Base-by-base conservation (phyloP, 2,113 vertebrate species). In the Sinocyclocheilus maitianheensis region DNA sequence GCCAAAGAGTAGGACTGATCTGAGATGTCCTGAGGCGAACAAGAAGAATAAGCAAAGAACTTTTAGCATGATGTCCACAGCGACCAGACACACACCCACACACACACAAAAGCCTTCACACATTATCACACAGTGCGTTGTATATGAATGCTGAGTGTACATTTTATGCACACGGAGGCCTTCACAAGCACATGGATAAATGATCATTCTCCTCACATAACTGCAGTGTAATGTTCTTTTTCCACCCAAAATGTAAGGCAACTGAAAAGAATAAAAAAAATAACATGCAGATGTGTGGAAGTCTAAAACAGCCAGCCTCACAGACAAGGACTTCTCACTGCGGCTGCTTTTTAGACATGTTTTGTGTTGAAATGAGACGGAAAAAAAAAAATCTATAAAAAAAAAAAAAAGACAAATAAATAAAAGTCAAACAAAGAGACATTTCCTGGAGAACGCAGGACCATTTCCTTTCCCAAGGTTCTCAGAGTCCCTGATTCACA, bases 1-100 rank as follows among this genome's bases (percentile, higher is more conserved):
- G 97, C 97, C 88, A 98, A 97, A 94, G 97, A 99, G 89, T 99
- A 97, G 95, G 90, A 91, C 51, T 65, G 89, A 74, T 75, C 84
- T 14, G n/a, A 77, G n/a, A 53, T 71, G 87, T 77, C 62, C 79
- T 48, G 37, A 88, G 91, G 93, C 92, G 91, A 93, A 89, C 90
- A 87, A 89, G 90, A 91, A 87, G 90, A 84, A 84, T 91, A 81
- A 92, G 85, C 91, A 81, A 89, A 89, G 90, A 91, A 92, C 92
- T 90, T 82, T 87, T 89, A 94, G 93, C 93, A 94, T 94, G 93
- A 92, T 92, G 91, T 91, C 90, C 84, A 85, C 84, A 79, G 74
- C 75, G 76, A 87, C 65, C 87, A 89, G 69, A 91, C 91, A 91
- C 90, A 91, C 53, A 77, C 77, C 30, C 74, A 79, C 81, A 72